phyloP scores from a whole-genome alignment of 2,113 vertebrate genomes.

The Vicugna pacos region DNA sequence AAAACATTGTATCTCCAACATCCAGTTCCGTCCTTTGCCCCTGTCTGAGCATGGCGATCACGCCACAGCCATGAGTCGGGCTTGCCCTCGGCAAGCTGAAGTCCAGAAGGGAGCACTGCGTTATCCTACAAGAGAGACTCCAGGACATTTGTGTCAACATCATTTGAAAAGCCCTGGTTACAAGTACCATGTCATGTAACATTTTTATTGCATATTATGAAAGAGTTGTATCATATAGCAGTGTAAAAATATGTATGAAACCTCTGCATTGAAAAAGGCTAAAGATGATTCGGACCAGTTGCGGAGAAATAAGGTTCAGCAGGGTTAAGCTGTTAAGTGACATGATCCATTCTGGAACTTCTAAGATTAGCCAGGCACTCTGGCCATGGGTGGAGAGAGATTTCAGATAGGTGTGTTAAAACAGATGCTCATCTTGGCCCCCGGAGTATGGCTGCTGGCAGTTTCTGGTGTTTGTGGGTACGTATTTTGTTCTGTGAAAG shows the following conservation, averaged over 20 bases:
- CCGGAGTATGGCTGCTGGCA: no score
- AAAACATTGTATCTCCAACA: background rate
- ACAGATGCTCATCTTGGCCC: background rate
- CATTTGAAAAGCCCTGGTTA: background rate
- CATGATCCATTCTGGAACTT: background rate
- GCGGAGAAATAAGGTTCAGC: background rate
- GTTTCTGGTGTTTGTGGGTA: background rate
- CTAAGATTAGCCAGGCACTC: background rate
- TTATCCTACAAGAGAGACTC: background rate
- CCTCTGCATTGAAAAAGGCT: background rate
- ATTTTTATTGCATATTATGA: background rate
- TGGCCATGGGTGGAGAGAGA: background rate
- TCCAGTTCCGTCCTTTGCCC: no score
- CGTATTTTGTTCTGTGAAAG: background rate
- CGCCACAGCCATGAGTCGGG: rapidly evolving
- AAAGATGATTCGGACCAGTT: background rate
- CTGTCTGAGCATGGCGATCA: background rate
- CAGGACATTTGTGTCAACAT: background rate
- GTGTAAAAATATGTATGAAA: background rate
- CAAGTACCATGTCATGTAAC: no score
- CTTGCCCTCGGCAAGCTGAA: rapidly evolving
- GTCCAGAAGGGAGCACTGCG: background rate
- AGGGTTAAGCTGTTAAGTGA: background rate
- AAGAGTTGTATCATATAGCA: background rate
- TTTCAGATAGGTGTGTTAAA: background rate